A percentile compares a stretch with the other conserved stretches of the same genome.
Conservation (phyloP, 2,797 vertebrate genomes). For the Bucorvus abyssinicus region DNA sequence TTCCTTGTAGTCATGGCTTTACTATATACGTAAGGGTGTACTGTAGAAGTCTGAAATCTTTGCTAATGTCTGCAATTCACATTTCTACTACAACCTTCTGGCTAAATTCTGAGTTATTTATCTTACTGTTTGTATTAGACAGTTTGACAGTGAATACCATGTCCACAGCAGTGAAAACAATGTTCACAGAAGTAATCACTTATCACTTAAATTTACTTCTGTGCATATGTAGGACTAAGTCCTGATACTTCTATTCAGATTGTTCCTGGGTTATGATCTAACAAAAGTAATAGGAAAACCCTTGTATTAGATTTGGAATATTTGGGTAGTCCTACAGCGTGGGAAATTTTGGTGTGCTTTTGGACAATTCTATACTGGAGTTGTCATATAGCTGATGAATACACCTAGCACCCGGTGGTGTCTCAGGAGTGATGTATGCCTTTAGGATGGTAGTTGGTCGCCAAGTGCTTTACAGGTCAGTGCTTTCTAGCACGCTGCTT, state of each 20-base stretch:
- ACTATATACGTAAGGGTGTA: neutral
- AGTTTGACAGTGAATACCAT: neutral
- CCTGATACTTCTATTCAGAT: neutral
- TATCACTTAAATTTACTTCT: neutral
- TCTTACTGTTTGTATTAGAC: neutral
- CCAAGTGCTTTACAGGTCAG: neutral
- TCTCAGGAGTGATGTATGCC: neutral
- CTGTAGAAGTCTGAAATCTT: neutral
- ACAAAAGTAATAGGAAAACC: neutral
- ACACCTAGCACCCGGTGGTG: neutral
- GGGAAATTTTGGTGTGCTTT: neutral
- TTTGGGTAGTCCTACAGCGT: neutral
- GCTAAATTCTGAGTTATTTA: neutral
- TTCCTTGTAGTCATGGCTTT: neutral
- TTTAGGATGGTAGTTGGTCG: neutral
- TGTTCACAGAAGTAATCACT: neutral
- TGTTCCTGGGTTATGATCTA: neutral
- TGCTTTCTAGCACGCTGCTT: neutral
- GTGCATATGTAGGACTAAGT: neutral
- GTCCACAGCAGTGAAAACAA: neutral
- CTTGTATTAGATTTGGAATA: neutral
- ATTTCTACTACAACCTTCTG: neutral
- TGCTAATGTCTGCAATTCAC: neutral
- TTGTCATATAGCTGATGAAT: neutral
- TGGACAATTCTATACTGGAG: fast-evolving